Conservation (phyloP, 2,113 vertebrate genomes). For the Cololabis saira region DNA sequence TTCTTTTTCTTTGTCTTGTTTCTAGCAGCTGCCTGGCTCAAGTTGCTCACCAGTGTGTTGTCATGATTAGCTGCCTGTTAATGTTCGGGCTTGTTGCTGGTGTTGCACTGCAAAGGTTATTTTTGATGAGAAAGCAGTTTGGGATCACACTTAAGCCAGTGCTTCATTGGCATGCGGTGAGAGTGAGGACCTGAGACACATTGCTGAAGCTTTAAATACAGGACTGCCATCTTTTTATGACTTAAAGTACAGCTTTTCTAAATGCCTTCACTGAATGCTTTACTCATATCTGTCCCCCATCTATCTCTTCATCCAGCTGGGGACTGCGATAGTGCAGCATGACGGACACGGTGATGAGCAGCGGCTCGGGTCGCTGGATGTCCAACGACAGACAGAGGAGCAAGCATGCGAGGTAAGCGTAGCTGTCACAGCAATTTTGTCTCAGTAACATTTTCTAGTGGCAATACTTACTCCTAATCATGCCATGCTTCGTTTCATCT, state of each 20-base stretch:
- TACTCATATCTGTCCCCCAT: not conserved
- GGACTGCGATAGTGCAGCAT: constrained; percentile 75
- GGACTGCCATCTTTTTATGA: constrained; percentile 3
- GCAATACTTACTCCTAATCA: constrained; percentile 5
- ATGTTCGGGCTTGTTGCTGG: constrained; percentile 13
- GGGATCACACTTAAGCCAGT: constrained; percentile 17
- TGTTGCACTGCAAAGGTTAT: constrained; percentile 4
- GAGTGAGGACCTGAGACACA: too few species aligned
- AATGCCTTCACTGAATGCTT: not conserved
- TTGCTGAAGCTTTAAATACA: not conserved
- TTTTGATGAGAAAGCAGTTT: constrained; percentile 33
- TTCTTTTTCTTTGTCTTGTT: constrained; percentile 11
- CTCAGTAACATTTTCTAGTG: not conserved
- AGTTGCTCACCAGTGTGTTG: constrained; percentile 1
- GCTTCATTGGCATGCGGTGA: constrained; percentile 18
- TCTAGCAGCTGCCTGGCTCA: not conserved
- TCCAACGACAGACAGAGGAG: constrained; percentile 86
- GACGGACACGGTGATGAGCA: constrained; percentile 90
- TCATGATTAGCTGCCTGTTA: too few species aligned
- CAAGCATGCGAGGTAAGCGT: constrained; percentile 85
- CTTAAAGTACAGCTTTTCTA: not conserved
- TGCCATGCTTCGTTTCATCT: constrained; percentile 42
- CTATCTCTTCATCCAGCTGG: constrained; percentile 14
- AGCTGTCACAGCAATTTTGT: constrained; percentile 1
- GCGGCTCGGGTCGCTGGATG: constrained; percentile 86